These are phyloP conservation scores for Nannoperca australis DNA, from an alignment of 2,797 vertebrate species.

Conservation along the genomic window DNA sequence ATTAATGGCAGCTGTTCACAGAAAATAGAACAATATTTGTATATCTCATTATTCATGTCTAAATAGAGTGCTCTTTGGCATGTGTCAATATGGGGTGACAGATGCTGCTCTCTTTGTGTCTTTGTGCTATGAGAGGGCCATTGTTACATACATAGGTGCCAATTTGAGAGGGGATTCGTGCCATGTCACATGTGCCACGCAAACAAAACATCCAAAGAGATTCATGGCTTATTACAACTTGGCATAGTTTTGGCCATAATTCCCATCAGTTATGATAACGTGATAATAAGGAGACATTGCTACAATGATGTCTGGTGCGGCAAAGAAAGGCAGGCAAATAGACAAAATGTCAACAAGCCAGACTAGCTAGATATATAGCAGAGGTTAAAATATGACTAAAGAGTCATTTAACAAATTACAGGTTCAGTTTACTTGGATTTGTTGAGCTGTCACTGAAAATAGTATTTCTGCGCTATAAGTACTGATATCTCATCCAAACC, in stretches of 20 bases:
- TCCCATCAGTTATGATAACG: neutral
- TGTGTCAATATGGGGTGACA: conserved; percentile 58
- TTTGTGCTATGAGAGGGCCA: conserved; percentile 27
- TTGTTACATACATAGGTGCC: conserved; percentile 28
- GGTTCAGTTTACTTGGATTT: neutral
- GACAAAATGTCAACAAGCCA: neutral
- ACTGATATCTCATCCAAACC: neutral
- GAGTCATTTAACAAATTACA: neutral
- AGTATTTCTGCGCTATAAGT: neutral
- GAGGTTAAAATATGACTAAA: neutral
- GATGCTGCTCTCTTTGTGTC: conserved; percentile 61
- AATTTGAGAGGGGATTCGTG: neutral
- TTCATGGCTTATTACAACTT: neutral
- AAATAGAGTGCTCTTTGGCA: conserved; percentile 45
- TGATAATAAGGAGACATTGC: neutral
- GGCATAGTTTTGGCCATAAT: neutral
- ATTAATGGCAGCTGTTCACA: conserved; percentile 36
- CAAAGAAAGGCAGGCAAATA: neutral
- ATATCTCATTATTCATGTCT: conserved; percentile 46
- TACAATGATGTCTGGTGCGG: neutral
- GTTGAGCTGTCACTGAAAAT: neutral
- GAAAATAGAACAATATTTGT: conserved; percentile 39
- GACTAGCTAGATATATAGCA: neutral
- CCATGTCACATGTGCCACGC: neutral
- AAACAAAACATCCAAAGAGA: neutral